These are phyloP conservation scores for Lycaon pictus DNA, from an alignment of 2,113 vertebrate genomes.

Conservation along the genomic window DNA sequence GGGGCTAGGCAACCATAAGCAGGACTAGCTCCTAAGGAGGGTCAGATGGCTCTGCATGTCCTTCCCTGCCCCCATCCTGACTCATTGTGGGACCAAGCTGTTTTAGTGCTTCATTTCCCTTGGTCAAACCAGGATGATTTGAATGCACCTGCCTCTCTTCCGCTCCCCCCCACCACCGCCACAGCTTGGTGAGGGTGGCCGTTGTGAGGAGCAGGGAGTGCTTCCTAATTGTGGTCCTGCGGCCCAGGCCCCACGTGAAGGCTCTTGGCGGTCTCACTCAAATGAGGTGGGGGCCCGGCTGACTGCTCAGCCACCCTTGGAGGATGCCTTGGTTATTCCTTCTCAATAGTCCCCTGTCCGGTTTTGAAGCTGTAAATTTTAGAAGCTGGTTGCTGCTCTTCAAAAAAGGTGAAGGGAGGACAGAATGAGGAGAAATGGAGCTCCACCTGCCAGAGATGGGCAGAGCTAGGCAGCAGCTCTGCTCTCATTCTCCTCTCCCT, in stretches of 20 bases:
- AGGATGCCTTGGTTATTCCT: background rate
- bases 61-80: conserved; percentile 49
- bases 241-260: conserved; percentile 77
- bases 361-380: conserved; percentile 75
- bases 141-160: conserved; percentile 79
- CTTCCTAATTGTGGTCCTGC: conserved; percentile 75
- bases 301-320: conserved; percentile 61
- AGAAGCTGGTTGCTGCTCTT: conserved; percentile 21
- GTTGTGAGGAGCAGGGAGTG: conserved; percentile 61
- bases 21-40: background rate
- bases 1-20: background rate
- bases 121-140: conserved; percentile 74
- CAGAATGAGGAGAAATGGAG: background rate
- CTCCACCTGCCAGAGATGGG: background rate
- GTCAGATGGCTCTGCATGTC: background rate
- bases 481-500: background rate
- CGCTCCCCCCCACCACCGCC: background rate
- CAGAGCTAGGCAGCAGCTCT: too few relatives aligned
- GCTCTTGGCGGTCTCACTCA: conserved; percentile 79
- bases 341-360: conserved; percentile 42
- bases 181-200: conserved; percentile 47
- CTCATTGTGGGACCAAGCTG: conserved; percentile 67
- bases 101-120: conserved; percentile 77
- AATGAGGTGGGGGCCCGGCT: conserved; percentile 74
- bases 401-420: background rate